phyloP scores from a whole-genome alignment of 2,113 vertebrate species.

The Copsychus sechellarum region DNA sequence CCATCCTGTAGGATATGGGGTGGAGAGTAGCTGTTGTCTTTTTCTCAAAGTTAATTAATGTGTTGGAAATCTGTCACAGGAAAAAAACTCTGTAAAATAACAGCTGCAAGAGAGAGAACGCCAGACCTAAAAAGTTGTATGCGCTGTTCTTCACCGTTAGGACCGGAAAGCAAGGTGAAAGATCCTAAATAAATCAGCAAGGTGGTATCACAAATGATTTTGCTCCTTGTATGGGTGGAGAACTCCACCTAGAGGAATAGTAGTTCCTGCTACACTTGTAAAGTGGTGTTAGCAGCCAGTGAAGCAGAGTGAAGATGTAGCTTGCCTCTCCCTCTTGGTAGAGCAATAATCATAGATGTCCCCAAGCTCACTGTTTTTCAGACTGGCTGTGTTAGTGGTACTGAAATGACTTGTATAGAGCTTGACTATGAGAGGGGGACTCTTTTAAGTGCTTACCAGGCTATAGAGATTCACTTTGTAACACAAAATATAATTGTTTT shows the following conservation, averaged over 20 bases:
- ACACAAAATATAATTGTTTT: not conserved
- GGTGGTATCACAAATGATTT: not conserved
- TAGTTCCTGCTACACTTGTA: not conserved
- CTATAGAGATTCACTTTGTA: not conserved
- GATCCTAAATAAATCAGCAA: not conserved
- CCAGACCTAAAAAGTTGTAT: not conserved
- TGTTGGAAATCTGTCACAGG: conserved; percentile 67
- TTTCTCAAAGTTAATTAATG: conserved; percentile 13
- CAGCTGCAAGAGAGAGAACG: conserved; percentile 62
- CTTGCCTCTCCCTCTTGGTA: not conserved
- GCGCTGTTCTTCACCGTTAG: not conserved
- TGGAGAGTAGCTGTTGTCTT: not conserved
- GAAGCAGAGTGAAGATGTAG: not conserved
- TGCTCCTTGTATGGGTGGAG: not conserved
- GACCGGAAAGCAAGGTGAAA: conserved; percentile 65
- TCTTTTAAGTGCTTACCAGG: not conserved
- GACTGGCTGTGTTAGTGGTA: not conserved
- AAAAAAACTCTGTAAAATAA: conserved; percentile 63
- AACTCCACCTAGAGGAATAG: not conserved
- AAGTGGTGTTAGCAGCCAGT: not conserved
- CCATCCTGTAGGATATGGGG: not conserved
- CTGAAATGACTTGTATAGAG: not conserved
- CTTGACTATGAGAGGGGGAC: not conserved
- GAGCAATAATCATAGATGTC: not conserved
- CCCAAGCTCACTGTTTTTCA: not conserved